phyloP scores from a whole-genome alignment of 2,888 invertebrate genomes.

The Scaptomyza parva region DNA sequence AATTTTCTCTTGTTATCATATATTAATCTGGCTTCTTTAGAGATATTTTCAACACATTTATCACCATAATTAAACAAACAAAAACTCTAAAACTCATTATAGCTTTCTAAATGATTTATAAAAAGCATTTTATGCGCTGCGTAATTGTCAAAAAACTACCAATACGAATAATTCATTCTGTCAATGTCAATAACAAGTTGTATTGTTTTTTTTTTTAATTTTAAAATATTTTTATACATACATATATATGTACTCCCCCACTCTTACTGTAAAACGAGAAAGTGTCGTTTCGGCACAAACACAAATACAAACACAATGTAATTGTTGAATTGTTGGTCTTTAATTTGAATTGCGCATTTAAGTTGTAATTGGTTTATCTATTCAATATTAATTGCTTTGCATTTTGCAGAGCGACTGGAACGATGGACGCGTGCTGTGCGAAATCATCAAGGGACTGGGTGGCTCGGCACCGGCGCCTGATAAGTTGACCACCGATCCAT shows the following conservation, averaged over 20 bases:
- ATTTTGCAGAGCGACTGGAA: slow-evolving; percentile 96
- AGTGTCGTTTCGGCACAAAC: not conserved
- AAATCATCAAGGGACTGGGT: slow-evolving; percentile 94
- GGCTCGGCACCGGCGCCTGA: slow-evolving; percentile 94
- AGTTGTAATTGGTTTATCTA: slow-evolving; percentile 13
- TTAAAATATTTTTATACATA: no score
- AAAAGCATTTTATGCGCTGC: not conserved
- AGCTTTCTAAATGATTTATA: slow-evolving; percentile 3
- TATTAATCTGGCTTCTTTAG: no score
- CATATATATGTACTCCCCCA: no score
- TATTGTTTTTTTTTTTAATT: not conserved
- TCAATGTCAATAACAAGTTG: slow-evolving; percentile 6
- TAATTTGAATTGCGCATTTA: slow-evolving; percentile 8
- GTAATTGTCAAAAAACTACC: slow-evolving; percentile 21
- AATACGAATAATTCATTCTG: not conserved
- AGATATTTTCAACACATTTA: no score
- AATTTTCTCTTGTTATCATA: no score
- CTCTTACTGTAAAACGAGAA: not conserved
- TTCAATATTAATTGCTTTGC: slow-evolving; percentile 71
- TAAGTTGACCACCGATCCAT: slow-evolving; percentile 90
- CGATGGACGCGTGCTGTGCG: slow-evolving; percentile 95
- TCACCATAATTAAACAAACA: not conserved
- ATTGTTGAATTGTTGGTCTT: slow-evolving; percentile 8
- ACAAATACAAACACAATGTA: not conserved
- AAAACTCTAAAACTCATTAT: not conserved